Evolutionary conservation across 35 echinoderm and acorn worm species (phyloP), one percentile per base, ranked within the genome.

Genomic region (Anneissia japonica): DNA sequence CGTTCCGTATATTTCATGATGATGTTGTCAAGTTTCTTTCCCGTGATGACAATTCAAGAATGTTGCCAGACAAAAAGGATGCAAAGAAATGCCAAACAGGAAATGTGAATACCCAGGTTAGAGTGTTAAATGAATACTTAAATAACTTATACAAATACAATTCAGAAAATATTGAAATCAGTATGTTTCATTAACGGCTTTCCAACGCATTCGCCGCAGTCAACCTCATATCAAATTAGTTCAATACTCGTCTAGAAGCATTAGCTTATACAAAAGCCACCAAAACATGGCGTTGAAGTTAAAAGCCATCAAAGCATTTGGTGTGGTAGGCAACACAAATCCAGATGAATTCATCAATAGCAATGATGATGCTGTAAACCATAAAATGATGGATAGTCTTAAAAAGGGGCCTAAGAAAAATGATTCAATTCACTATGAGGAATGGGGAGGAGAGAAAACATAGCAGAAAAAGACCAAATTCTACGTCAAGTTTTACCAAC

Each of bases 201-300:
- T 43, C 14, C 40, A 43, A 43, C 40, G 40, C 4, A 55, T 46
- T 39, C 81, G 81, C 30, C 4, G 39, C 4, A 55, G 10, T 39
- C 4, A 83, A 4, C 81, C 81, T 30, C 81, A 85, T 30, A 85
- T 85, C 36, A 74, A 85, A 35, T 35, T 85, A 3, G 73, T 76
- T 35, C 46, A 85, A 11, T 85, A 12, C 37, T 30, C 35, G 5
- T 12, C 84, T 6, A 85, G 84, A 85, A 85, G 76, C 72, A 85
- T 30, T 32, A 11, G 84, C 36, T 37, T 85, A 32, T 85, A 56
- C 46, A 51, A 75, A 55, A 85, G 34, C 21, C 84, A 85, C 37
- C 84, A 85, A 55, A 85, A 85, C 73, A 32, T 76, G 12, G 73
- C 73, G 5, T 55, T 85, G 28, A 85, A 85, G 32, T 75, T 85